These are phyloP conservation scores for Glandiceps talaboti DNA, from an alignment of 53 echinoderm and acorn worm genomes.

Conservation along the genomic window DNA sequence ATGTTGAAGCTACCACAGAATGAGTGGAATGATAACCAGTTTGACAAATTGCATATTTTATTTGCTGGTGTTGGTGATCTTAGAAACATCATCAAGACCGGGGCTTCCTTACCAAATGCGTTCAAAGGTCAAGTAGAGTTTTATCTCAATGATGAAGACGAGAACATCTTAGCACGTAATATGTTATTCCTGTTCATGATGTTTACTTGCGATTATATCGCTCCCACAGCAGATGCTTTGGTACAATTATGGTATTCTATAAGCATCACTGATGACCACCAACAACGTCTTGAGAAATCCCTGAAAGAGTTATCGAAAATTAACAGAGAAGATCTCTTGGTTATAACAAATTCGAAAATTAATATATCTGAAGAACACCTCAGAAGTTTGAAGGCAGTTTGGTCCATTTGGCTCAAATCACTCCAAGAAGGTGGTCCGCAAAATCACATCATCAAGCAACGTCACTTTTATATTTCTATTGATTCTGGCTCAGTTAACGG, in stretches of 20 bases:
- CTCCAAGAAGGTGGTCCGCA: neutral
- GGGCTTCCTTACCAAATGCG: conserved; percentile 18
- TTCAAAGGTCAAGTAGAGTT: conserved; percentile 10
- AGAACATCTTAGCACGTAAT: conserved; percentile 20
- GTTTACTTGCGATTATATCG: neutral
- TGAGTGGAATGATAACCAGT: conserved; percentile 8
- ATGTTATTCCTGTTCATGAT: conserved; percentile 27
- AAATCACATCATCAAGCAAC: neutral
- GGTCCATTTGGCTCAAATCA: neutral
- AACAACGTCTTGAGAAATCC: neutral
- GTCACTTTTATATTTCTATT: neutral
- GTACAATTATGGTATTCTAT: neutral
- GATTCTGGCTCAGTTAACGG: neutral
- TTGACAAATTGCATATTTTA: conserved; percentile 7
- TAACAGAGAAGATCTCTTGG: neutral
- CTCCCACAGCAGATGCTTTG: neutral
- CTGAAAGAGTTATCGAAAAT: neutral
- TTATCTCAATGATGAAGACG: conserved; percentile 19
- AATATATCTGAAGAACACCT: neutral
- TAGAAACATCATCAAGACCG: conserved; percentile 13
- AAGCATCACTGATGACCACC: neutral
- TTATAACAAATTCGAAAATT: neutral
- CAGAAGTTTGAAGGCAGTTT: neutral
- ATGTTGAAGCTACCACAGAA: conserved; percentile 17
- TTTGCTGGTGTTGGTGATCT: conserved; percentile 17